These are phyloP conservation scores for Kryphioiulus occultus DNA, from an alignment of 2,888 invertebrate genomes.

Conservation along the genomic window DNA sequence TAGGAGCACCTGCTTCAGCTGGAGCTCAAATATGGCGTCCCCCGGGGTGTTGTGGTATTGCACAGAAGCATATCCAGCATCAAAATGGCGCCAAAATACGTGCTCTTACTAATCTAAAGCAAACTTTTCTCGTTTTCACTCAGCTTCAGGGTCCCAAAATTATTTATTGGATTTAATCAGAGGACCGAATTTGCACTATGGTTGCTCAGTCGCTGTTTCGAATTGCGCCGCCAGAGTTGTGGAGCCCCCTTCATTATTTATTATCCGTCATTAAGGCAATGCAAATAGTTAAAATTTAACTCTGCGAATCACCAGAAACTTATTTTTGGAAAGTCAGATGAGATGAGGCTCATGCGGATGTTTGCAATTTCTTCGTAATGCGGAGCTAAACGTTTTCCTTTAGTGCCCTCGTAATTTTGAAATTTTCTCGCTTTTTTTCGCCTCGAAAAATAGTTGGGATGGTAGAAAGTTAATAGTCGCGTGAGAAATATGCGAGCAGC, in stretches of 20 bases:
- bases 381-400: slow-evolving; percentile 26
- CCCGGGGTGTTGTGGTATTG: too few relatives aligned
- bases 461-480: background rate
- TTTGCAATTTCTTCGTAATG: background rate
- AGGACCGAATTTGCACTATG: background rate
- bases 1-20: background rate
- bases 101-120: too few relatives aligned
- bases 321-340: background rate
- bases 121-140: background rate
- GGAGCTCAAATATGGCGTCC: slow-evolving; percentile 3
- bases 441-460: background rate
- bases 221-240: background rate
- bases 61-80: background rate
- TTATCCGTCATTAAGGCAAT: slow-evolving; percentile 6
- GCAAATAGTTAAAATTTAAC: slow-evolving; percentile 20
- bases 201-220: background rate
- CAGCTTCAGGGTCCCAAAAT: too few relatives aligned
- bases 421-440: background rate
- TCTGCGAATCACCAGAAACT: background rate
- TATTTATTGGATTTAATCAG: background rate
- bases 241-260: background rate
- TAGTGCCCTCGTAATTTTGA: slow-evolving; percentile 15
- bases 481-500: background rate
- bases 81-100: background rate
- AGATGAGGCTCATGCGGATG: background rate